Evolutionary conservation across 1,140 invertebrate genomes (phyloP), one percentile per base, ranked within the genome.

Genomic region (Notospermus geniculatus): DNA sequence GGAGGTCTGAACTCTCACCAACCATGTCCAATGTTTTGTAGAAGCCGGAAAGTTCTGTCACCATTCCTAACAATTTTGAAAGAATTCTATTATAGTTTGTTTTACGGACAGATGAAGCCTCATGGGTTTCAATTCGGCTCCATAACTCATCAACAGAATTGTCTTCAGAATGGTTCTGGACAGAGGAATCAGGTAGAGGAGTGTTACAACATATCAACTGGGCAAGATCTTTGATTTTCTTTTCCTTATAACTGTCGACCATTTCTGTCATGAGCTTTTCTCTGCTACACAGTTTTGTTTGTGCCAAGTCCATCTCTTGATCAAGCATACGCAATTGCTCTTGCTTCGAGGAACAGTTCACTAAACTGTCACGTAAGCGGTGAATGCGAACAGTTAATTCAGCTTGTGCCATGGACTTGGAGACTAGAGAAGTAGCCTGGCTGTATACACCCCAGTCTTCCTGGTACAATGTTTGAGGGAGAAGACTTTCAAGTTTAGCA

Each of bases 221-320:
- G 4, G 46, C 46, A 27, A 50, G n/a, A 50, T 50, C 46, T 5
- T 27, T 19, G n/a, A 50, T 19, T 50, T 50, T 50, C 25, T 50
- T 50, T 50, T 27, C 19, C n/a, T 27, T 50, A 50, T 23, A 50
- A 50, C 19, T 27, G 19, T 19, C 25, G 5, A 50, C 19, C 25
- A 50, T 50, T 50, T 50, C 46, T 23, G n/a, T 19, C 46, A 50
- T 50, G n/a, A 50, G 46, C n/a, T 50, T 50, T 50, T 50, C 46
- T 23, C 46, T 19, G n/a, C 25, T 50, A 23, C 25, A n/a, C 9
- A 50, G n/a, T n/a, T 50, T 50, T 23, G 46, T 50, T n/a, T 23
- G 25, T 27, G 46, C 46, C 5, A 50, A n/a, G n/a, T 19, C n/a
- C n/a, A 50, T 19, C 25, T 50, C 46, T n/a, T 50, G 46, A 23